Base-by-base conservation (phyloP, 2,888 invertebrate genomes). In the Mythimna loreyi region DNA sequence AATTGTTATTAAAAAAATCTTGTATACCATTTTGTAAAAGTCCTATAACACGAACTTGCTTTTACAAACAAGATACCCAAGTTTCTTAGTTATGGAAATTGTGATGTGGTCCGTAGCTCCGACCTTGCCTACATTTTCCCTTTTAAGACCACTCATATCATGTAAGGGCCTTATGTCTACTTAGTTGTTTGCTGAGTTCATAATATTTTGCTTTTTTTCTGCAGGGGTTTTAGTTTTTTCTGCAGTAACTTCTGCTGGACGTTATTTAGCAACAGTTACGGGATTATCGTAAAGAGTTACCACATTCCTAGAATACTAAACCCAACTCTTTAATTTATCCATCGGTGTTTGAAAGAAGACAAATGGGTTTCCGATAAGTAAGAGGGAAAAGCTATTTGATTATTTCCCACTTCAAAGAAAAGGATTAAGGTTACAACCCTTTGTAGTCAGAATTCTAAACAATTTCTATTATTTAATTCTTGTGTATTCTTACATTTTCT, bases 71-170 rank as follows among this genome's bases (percentile, higher is more conserved):
- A 50, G 40, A 47, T 67, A 72, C 21, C 23, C 33, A 62, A 67
- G 50, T 36, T 61, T 55, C 28, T 36, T 55, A 33, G 47, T 58
- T 64, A 65, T 56, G 68, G 25, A 68, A 65, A 74, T 78, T 72
- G 30, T 61, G 59, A 60, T 65, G 21, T 36, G 49, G 64, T 57
- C 30, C 36, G 50, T 30, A 11, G n/a, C 30, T 63, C 13, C 13
- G 28, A 50, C 40, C 28, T 58, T 57, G 52, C 58, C 53, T 62
- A 30, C 45, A 50, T 56, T 9, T 77, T 63, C 55, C 9, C 23
- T 49, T 67, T 49, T 43, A 52, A 60, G 43, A 64, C 23, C n/a
- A 21, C 28, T 30, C 23, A 11, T 64, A 53, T 57, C 45, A 45
- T 47, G 25, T 36, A 30, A 70, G 21, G 5, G 23, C 13, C 23